Base-by-base conservation (phyloP, 2,113 vertebrate genomes). In the Corythaeola cristata region DNA sequence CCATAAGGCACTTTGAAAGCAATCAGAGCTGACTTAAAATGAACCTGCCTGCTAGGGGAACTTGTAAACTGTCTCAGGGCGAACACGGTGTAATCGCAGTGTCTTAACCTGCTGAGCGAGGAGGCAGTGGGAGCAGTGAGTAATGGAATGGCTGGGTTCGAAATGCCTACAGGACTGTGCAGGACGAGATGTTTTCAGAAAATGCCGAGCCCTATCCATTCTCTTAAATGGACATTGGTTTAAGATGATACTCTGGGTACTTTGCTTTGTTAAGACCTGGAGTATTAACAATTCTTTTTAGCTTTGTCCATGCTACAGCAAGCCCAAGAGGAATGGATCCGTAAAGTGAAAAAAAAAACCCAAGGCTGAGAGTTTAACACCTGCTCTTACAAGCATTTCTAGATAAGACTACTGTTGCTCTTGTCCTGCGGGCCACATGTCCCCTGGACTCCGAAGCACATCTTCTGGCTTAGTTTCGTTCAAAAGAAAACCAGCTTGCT, bases 371-470 rank as follows among this genome's bases (percentile, higher is more conserved):
- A 30, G n/a, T 53, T 78, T 17, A 63, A 75, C 28, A 41, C 15
- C 12, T 5, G 2, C 33, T 33, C 35, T 41, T 37, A 20, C 28
- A 77, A 3, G 9, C 20, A 44, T 21, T 64, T 73, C 81, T 35
- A 44, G 21, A 52, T 89, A 24, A 81, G 69, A 16, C 18, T 69
- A 22, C 68, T 56, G 15, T 32, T 74, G 45, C 27, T 81, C 41
- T 77, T 81, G 56, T 23, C 60, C 41, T 30, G 1, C 0, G 0
- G 32, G 35, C 37, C n/a, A 5, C 66, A 50, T 9, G 47, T 71
- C 52, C 64, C 24, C 28, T 45, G 28, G n/a, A 45, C 50, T 72
- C 47, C 13, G 8, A 6, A 50, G 37, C 66, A 62, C 26, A 18
- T 37, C 49, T 49, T 47, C 30, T 63, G 41, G 14, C 82, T 71